Base-by-base conservation (phyloP, 1,140 invertebrate genomes). In the Drosophila guanche region DNA sequence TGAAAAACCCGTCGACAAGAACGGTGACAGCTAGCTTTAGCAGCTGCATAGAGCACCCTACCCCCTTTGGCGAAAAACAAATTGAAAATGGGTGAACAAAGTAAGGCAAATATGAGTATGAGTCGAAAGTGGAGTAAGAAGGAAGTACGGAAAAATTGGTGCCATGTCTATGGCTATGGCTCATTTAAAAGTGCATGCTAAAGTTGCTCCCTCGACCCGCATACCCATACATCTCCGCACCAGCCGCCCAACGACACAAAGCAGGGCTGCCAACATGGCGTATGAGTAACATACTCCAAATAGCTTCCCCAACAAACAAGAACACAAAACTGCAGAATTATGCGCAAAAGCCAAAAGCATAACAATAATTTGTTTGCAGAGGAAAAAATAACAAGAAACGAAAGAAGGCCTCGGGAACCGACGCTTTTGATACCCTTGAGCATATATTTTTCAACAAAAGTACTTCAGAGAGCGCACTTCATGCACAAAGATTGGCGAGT, bases 261-360 rank as follows among this genome's bases (percentile, higher is more conserved):
- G 33, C 33, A 37, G 10, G 33, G 10, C 33, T 37, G 61, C n/a
- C 60, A 51, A 79, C 63, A 52, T 65, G 80, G 83, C 81, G 83
- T 81, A 86, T 86, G 83, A 86, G 77, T 88, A 86, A 86, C 81
- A 86, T 70, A 88, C 81, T 86, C 83, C 65, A 88, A 86, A 81
- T 86, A 59, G 67, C 70, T 53, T 50, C 48, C 46, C 57, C 57
- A 76, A 67, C 60, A 37, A 59, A 47, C 55, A 67, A 68, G 50
- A 63, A 78, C 53, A 63, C 45, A 69, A 79, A 86, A 77, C 81
- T 80, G 60, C 80, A 77, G 69, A 85, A 86, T 86, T 86, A 86
- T 86, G 81, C 81, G 81, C 81, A 86, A 85, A 83, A 85, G 79
- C 63, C 73, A 76, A 81, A 86, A 86, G 65, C 83, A 86, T 88